Conservation (phyloP, 2,888 invertebrate species). For the Osmoderma eremita region DNA sequence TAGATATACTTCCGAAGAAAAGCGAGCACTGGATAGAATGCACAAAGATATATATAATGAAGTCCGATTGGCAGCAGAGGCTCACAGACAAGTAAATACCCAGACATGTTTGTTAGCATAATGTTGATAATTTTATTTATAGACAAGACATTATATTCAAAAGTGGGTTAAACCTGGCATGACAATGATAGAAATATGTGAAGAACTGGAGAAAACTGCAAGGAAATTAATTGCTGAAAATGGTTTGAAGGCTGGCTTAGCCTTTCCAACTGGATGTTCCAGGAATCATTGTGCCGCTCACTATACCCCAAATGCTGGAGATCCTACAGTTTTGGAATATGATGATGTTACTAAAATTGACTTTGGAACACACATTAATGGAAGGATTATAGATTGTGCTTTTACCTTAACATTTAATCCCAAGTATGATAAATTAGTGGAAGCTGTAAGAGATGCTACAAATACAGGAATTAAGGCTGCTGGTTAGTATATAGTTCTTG, state of each 20-base stretch:
- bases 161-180: conserved; percentile 97
- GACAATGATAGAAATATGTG: conserved; percentile 99
- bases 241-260: conserved; percentile 91
- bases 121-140: conserved; percentile 51
- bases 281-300: conserved; percentile 99
- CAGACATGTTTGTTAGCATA: too few relatives aligned
- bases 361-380: conserved; percentile 98
- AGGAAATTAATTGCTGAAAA: conserved; percentile 93
- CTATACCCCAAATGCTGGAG: conserved; percentile 98
- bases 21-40: conserved; percentile 88
- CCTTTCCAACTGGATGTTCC: conserved; percentile 97
- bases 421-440: conserved; percentile 91
- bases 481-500: conserved; percentile 48
- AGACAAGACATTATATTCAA: conserved; percentile 91
- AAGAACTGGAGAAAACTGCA: conserved; percentile 92
- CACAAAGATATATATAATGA: conserved; percentile 95
- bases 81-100: conserved; percentile 84
- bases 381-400: conserved; percentile 98
- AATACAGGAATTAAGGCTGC: conserved; percentile 92
- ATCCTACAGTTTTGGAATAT: conserved; percentile 90
- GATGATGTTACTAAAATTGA: conserved; percentile 99
- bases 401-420: conserved; percentile 97
- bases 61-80: conserved; percentile 95
- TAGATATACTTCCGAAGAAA: conserved; percentile 86
- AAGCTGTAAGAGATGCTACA: conserved; percentile 97